phyloP scores from a whole-genome alignment of 1,140 invertebrate genomes.

The Drosophila mayri region DNA sequence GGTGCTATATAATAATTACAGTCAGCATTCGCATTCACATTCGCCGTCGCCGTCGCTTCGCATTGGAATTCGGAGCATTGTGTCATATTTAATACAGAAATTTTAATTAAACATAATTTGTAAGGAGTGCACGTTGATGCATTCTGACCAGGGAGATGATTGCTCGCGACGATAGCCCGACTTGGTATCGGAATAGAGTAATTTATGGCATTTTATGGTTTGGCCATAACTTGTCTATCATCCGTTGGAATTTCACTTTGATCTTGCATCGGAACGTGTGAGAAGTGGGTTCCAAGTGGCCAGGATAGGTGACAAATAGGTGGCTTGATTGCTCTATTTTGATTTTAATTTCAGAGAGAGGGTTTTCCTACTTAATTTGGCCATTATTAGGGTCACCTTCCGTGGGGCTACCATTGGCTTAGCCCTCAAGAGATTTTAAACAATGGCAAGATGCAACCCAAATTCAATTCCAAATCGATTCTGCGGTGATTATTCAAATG shows the following conservation, averaged over 20 bases:
- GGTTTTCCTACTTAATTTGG: neutral
- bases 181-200: slow-evolving; percentile 69
- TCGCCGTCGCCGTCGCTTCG: slow-evolving; percentile 39
- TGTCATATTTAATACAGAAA: slow-evolving; percentile 85
- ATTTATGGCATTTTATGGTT: slow-evolving; percentile 74
- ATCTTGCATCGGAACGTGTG: slow-evolving; percentile 41
- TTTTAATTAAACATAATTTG: slow-evolving; percentile 85
- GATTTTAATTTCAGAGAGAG: neutral
- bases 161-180: slow-evolving; percentile 53
- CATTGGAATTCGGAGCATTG: slow-evolving; percentile 84
- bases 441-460: slow-evolving; percentile 41
- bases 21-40: slow-evolving; percentile 32
- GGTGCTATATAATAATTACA: slow-evolving; percentile 78
- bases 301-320: slow-evolving; percentile 35
- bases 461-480: slow-evolving; percentile 48
- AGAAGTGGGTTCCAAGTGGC: slow-evolving; percentile 7
- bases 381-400: slow-evolving; percentile 33
- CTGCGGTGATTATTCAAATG: slow-evolving; percentile 58
- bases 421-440: slow-evolving; percentile 9
- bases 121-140: slow-evolving; percentile 78
- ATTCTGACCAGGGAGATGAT: slow-evolving; percentile 26
- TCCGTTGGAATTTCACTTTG: slow-evolving; percentile 54
- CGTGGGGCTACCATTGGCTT: slow-evolving; percentile 28
- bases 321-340: slow-evolving; percentile 43
- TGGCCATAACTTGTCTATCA: slow-evolving; percentile 57